Base-by-base conservation (phyloP, 2,888 invertebrate genomes). In the Ophion obscuratus region DNA sequence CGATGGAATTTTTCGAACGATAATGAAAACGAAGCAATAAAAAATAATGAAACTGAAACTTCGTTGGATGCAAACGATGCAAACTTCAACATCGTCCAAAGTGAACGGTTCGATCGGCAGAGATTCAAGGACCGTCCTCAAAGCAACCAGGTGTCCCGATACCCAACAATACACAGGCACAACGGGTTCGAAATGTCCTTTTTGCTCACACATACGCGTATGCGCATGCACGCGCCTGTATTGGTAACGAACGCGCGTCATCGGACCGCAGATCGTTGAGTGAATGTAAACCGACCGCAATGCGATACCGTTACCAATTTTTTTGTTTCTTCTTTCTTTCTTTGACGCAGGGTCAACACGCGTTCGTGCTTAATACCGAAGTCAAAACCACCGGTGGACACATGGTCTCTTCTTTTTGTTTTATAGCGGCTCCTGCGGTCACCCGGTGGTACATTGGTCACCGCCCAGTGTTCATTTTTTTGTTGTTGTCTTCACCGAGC, bases 271-370 rank as follows among this genome's bases (percentile, higher is more conserved):
- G 88, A 84, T 84, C 87, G 89, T 83, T 87, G 87, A 84, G 88
- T 87, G 89, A 91, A 90, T 90, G 90, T 90, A 90, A 91, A 91
- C 89, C 90, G 81, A 90, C 90, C 90, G 89, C 91, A 89, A 90
- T 89, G 87, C 88, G 92, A 91, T 92, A 92, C 92, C 91, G 91
- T 92, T 92, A 92, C 88, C 85, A 80, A 90, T 90, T 90, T 90
- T 85, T 85, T 90, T 62, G 57, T 73, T 80, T 40, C 89, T 90
- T 90, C 75, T 88, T 79, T 83, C 64, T 84, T 17, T 82, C 10
- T 44, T 47, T 47, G 11, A 47, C 79, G 83, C 66, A 80, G 85
- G 87, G 82, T 87, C 87, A 87, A 81, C 84, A 87, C 81, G 85
- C 87, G 83, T 84, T 73, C 79, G 66, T 68, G 80, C 80, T 76